Conservation (phyloP, 2,888 invertebrate species). For the Tanytarsus gracilentus region DNA sequence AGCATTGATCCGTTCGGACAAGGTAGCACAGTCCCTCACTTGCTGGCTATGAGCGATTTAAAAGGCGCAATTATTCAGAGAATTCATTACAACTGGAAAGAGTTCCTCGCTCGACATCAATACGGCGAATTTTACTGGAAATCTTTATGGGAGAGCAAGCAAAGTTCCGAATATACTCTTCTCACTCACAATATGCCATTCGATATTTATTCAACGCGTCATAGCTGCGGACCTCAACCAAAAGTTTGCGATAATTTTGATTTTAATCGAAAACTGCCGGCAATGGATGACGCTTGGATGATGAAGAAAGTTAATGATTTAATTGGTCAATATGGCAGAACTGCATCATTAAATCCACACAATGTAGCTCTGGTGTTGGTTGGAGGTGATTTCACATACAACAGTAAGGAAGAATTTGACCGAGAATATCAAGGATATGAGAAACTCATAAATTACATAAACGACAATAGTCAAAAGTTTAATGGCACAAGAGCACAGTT, state of each 20-base stretch:
- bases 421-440: conserved; percentile 90
- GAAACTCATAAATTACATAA: conserved; percentile 81
- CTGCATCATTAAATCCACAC: conserved; percentile 80
- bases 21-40: conserved; percentile 85
- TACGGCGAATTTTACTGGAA: conserved; percentile 87
- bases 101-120: conserved; percentile 74
- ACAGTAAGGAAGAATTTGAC: conserved; percentile 82
- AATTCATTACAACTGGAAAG: conserved; percentile 94
- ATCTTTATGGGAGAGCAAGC: conserved; percentile 62
- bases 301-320: conserved; percentile 75
- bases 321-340: conserved; percentile 79
- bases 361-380: conserved; percentile 88
- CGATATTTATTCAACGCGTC: conserved; percentile 92
- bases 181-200: conserved; percentile 92
- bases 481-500: conserved; percentile 69
- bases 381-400: conserved; percentile 94
- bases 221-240: conserved; percentile 91
- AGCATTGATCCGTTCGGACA: conserved; percentile 97
- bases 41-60: conserved; percentile 74
- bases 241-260: conserved; percentile 79
- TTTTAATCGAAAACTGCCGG: conserved; percentile 75
- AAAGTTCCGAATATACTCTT: conserved; percentile 43
- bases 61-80: conserved; percentile 85
- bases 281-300: conserved; percentile 76
- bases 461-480: conserved; percentile 53